Percentiles rank a stretch among this genome's conserved stretches.
phyloP scores from a whole-genome alignment of 1,140 invertebrate species.

The Lordiphosa clarofinis region DNA sequence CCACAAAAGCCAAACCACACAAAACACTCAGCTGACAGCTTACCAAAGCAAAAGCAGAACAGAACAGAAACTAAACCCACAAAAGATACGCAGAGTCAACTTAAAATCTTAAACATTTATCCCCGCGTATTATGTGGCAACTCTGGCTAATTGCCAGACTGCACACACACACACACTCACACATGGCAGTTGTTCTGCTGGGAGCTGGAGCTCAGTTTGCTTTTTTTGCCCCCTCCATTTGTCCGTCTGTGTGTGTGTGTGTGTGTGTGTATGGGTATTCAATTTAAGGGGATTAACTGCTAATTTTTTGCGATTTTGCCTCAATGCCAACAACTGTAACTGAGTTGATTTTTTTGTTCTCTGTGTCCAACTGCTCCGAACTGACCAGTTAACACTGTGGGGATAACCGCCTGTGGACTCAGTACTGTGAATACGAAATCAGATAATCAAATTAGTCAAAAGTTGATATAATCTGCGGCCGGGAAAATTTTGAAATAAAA shows the following conservation, averaged over 20 bases:
- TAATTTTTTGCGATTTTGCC: constrained; percentile 78
- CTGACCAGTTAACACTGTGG: constrained; percentile 41
- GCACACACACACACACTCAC: constrained; percentile 16
- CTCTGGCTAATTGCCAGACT: constrained; percentile 72
- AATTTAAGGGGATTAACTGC: constrained; percentile 80
- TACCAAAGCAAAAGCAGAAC: constrained; percentile 29
- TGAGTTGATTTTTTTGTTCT: constrained; percentile 32
- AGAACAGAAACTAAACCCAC: constrained; percentile 40
- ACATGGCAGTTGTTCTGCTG: constrained; percentile 22
- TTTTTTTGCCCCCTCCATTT: neutral
- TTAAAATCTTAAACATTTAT: constrained; percentile 79
- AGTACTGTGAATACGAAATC: constrained; percentile 21
- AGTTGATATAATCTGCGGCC: constrained; percentile 23
- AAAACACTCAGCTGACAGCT: constrained; percentile 46
- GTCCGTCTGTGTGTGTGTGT: neutral
- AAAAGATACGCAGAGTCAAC: constrained; percentile 43
- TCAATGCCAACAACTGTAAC: constrained; percentile 55
- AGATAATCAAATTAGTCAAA: constrained; percentile 52
- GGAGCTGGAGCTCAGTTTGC: constrained; percentile 4
- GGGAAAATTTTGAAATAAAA: neutral
- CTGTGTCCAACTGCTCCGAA: neutral
- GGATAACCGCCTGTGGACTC: constrained; percentile 57
- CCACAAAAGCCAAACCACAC: constrained; percentile 65
- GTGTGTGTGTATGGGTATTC: constrained; percentile 55
- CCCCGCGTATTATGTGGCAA: constrained; percentile 79